A percentile compares a stretch with the other conserved stretches of the same genome.
Conservation (phyloP, 2,113 vertebrate species). For the Dasyprocta punctata region DNA sequence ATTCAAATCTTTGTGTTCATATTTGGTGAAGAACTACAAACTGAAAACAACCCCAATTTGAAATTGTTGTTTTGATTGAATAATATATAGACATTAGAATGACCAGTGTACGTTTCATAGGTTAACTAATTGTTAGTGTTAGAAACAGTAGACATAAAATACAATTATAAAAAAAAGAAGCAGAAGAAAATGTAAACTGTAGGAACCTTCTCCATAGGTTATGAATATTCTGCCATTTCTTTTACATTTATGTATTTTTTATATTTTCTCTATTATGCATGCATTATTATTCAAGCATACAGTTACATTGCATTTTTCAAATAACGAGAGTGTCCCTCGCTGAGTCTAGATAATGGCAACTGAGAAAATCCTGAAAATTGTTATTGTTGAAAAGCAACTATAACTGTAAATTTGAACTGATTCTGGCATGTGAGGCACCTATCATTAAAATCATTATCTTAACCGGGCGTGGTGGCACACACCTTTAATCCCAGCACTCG, state of each 20-base stretch:
- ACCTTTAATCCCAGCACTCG: no score
- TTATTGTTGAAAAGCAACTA: neutral
- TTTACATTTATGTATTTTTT: neutral
- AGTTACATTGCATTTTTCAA: no score
- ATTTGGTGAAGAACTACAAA: neutral
- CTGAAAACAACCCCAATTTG: neutral
- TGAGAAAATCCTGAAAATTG: neutral
- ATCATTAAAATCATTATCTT: no score
- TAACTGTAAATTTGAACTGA: neutral
- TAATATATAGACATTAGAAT: neutral
- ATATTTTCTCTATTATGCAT: neutral
- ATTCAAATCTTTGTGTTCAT: neutral
- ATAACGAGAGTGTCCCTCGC: no score
- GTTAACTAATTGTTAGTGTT: neutral
- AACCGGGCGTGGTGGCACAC: no score
- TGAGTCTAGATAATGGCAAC: no score
- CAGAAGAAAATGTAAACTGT: neutral
- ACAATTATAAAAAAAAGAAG: neutral
- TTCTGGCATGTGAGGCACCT: no score
- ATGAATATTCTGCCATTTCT: neutral
- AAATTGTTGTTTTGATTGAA: neutral
- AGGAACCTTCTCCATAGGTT: neutral
- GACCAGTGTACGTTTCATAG: neutral
- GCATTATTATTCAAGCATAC: no score
- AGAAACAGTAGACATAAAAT: neutral